Conservation (phyloP, 2,113 vertebrate species). For the Planiliza haematocheilus region DNA sequence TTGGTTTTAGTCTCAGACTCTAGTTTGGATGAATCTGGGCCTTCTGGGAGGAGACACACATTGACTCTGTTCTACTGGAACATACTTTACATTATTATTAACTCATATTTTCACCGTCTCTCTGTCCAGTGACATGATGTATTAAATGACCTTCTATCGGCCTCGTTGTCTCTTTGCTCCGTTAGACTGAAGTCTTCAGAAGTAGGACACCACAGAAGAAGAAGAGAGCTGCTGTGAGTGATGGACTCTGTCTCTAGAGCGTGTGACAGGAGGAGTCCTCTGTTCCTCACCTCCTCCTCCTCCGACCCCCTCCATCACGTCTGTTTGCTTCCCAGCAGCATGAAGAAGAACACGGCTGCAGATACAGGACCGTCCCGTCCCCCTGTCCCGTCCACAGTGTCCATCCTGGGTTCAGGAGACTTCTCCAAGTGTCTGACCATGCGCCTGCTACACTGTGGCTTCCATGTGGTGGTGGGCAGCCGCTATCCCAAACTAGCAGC, state of each 20-base stretch:
- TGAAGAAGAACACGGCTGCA: slow-evolving; percentile 83
- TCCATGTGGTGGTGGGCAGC: slow-evolving; percentile 93
- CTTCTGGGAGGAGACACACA: no score
- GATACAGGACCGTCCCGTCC: slow-evolving; percentile 44
- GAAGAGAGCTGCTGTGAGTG: slow-evolving; percentile 38
- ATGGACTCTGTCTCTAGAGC: slow-evolving; percentile 95
- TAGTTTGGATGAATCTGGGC: no score
- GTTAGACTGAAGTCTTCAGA: neutral
- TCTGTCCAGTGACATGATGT: no score
- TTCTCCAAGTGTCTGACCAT: slow-evolving; percentile 93
- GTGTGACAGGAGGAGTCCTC: slow-evolving; percentile 81
- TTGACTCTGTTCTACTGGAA: no score
- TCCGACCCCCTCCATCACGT: slow-evolving; percentile 58
- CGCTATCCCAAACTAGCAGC: slow-evolving; percentile 92
- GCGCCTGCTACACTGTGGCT: slow-evolving; percentile 91
- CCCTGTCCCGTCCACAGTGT: slow-evolving; percentile 81
- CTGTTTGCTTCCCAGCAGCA: slow-evolving; percentile 85
- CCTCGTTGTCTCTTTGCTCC: no score
- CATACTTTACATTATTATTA: no score
- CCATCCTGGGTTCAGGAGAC: slow-evolving; percentile 95
- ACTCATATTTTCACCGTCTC: no score
- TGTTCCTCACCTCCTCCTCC: slow-evolving; percentile 79
- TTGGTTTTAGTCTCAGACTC: no score
- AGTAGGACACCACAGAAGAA: neutral
- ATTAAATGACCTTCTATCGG: neutral